A percentile compares a stretch with the other conserved stretches of the same genome.
These are phyloP conservation scores for Spea hammondii DNA, from an alignment of 2,797 vertebrate genomes.

Conservation along the genomic window DNA sequence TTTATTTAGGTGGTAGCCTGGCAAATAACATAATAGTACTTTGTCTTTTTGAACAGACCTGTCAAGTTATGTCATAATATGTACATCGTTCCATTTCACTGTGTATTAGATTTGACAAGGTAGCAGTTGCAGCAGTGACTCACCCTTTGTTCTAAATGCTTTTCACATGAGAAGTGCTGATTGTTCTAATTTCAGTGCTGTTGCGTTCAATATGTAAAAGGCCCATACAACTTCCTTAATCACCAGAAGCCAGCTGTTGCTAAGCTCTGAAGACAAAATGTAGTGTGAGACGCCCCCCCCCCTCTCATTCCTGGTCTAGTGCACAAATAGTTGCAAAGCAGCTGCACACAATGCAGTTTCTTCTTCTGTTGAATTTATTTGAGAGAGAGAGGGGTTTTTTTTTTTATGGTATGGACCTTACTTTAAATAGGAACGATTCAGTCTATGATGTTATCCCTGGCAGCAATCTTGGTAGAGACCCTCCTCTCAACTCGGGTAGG, in stretches of 20 bases:
- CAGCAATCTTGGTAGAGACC: too few species aligned
- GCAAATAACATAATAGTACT: too few species aligned
- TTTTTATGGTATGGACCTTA: too few species aligned
- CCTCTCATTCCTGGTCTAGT: background rate
- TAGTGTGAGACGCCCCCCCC: background rate
- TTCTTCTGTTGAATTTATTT: too few species aligned
- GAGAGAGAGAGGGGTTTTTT: too few species aligned
- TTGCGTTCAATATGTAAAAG: constrained; percentile 6
- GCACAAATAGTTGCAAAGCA: constrained; percentile 12
- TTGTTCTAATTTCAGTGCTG: constrained; percentile 24
- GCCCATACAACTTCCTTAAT: constrained; percentile 20
- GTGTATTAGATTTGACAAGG: background rate
- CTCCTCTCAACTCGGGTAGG: too few species aligned
- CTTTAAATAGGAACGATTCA: too few species aligned
- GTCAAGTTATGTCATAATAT: background rate
- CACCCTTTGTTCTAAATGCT: constrained; percentile 11
- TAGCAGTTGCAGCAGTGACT: constrained; percentile 13
- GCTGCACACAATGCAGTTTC: constrained; percentile 4
- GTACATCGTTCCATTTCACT: background rate
- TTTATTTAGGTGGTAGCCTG: too few species aligned
- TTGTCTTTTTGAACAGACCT: too few species aligned
- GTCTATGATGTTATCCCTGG: too few species aligned
- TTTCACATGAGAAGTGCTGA: constrained; percentile 12
- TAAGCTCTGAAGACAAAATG: background rate
- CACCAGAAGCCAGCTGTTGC: constrained; percentile 23